Evolutionary conservation across 1,140 invertebrate species (phyloP).

Genomic region (Aphaenogaster ashmeadi): DNA sequence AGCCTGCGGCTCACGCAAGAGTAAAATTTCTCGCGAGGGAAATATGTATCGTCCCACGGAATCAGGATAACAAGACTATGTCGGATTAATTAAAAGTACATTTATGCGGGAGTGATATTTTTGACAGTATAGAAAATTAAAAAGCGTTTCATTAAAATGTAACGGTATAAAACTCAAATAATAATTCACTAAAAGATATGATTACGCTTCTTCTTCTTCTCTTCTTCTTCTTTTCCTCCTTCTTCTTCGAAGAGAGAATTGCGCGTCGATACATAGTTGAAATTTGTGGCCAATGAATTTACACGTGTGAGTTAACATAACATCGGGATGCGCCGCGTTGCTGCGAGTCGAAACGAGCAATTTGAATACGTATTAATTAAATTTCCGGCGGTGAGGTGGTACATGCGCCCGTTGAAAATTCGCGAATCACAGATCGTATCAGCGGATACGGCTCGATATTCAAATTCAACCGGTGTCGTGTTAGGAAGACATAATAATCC

Average conservation of each 20-base stretch:
- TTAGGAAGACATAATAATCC: constrained; percentile 61
- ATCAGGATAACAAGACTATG: constrained; percentile 12
- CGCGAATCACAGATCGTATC: constrained; percentile 44
- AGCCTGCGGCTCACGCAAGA: constrained; percentile 13
- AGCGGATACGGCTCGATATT: constrained; percentile 28
- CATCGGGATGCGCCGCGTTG: not conserved
- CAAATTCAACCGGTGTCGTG: constrained; percentile 42
- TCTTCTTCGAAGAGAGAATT: not conserved
- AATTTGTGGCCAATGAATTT: constrained; percentile 32
- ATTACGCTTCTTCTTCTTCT: not conserved
- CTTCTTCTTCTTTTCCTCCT: not conserved
- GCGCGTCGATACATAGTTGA: not conserved
- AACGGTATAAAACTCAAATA: constrained; percentile 15
- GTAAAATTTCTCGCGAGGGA: constrained; percentile 21
- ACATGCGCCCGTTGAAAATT: constrained; percentile 38
- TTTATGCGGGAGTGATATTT: not conserved
- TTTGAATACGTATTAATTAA: constrained; percentile 59
- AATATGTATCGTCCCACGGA: not conserved
- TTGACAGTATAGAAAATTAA: constrained; percentile 11
- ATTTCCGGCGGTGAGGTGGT: constrained; percentile 11
- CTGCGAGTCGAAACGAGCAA: not conserved
- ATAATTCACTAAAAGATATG: not conserved
- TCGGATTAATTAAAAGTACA: constrained; percentile 43
- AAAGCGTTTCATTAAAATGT: not conserved
- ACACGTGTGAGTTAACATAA: constrained; percentile 5